Conservation (phyloP, 2,113 vertebrate species). For the Arenaria interpres region DNA sequence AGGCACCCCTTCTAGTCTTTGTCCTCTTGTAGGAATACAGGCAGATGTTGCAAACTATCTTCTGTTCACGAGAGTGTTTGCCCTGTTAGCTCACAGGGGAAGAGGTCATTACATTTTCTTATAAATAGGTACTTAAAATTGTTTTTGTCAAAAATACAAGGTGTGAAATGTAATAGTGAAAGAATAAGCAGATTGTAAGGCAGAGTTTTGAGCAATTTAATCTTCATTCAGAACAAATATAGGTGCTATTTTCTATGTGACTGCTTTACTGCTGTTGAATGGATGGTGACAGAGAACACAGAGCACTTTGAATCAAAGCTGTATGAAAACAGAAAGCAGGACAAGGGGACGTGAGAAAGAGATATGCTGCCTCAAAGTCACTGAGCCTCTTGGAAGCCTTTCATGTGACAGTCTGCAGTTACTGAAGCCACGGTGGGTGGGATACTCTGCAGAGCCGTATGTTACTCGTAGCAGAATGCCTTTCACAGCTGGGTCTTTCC, state of each 20-base stretch:
- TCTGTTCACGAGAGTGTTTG: background rate
- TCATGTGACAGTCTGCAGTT: background rate
- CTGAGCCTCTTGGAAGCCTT: constrained; percentile 4
- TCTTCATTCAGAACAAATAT: background rate
- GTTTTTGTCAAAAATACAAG: background rate
- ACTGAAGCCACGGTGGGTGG: background rate
- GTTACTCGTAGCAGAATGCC: constrained; percentile 4
- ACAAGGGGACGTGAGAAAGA: background rate
- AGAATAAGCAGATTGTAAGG: background rate
- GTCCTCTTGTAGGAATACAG: accelerated
- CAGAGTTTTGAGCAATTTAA: background rate
- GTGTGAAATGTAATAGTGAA: background rate
- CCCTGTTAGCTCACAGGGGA: background rate
- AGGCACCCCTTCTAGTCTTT: background rate
- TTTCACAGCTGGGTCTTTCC: background rate
- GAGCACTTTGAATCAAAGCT: background rate
- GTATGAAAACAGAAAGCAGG: background rate
- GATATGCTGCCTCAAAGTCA: background rate
- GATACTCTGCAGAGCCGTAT: background rate
- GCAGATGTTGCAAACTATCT: background rate
- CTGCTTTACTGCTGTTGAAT: background rate
- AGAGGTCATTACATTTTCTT: background rate
- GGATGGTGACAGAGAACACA: background rate
- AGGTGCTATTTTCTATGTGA: background rate
- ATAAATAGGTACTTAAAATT: background rate